phyloP scores from a whole-genome alignment of 2,797 vertebrate species.

The Lutjanus argentimaculatus region DNA sequence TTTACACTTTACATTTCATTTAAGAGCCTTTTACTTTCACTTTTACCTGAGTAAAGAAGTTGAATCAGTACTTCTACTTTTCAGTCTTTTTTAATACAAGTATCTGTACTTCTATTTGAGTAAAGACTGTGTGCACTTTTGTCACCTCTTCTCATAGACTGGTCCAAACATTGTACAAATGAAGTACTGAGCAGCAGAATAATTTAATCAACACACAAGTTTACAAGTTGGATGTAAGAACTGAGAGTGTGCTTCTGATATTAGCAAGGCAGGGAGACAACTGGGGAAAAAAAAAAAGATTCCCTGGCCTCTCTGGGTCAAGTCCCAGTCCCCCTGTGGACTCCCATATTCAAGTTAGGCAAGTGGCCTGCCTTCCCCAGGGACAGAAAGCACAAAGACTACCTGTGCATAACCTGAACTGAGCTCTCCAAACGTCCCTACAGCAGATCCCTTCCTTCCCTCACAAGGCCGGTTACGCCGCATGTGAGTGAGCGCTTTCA shows the following conservation, averaged over 20 bases:
- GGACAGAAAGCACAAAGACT: slow-evolving; percentile 26
- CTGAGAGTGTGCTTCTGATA: not conserved
- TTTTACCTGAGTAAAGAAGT: too few relatives aligned
- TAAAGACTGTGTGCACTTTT: too few relatives aligned
- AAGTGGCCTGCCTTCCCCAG: slow-evolving; percentile 46
- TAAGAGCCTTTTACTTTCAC: too few relatives aligned
- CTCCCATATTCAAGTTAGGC: slow-evolving; percentile 50
- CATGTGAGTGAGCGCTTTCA: slow-evolving; percentile 28
- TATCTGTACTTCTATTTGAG: too few relatives aligned
- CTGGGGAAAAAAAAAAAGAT: not conserved
- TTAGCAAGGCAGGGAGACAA: slow-evolving; percentile 10
- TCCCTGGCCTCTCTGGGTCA: slow-evolving; percentile 16
- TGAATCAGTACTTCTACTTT: too few relatives aligned
- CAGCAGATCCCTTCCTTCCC: slow-evolving; percentile 8
- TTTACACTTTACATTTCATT: too few relatives aligned
- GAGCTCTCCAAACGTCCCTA: slow-evolving; percentile 39
- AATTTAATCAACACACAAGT: slow-evolving; percentile 21
- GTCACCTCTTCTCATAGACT: not conserved
- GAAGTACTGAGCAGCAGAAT: slow-evolving; percentile 18
- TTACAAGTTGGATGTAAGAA: slow-evolving; percentile 39
- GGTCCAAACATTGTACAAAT: slow-evolving; percentile 9
- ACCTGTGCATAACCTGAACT: slow-evolving; percentile 47
- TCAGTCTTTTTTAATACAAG: too few relatives aligned
- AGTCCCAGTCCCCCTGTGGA: slow-evolving; percentile 42
- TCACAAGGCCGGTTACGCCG: slow-evolving; percentile 24